These are phyloP conservation scores for Muschampia plurimacula DNA, from an alignment of 2,888 invertebrate species.

Conservation along the genomic window DNA sequence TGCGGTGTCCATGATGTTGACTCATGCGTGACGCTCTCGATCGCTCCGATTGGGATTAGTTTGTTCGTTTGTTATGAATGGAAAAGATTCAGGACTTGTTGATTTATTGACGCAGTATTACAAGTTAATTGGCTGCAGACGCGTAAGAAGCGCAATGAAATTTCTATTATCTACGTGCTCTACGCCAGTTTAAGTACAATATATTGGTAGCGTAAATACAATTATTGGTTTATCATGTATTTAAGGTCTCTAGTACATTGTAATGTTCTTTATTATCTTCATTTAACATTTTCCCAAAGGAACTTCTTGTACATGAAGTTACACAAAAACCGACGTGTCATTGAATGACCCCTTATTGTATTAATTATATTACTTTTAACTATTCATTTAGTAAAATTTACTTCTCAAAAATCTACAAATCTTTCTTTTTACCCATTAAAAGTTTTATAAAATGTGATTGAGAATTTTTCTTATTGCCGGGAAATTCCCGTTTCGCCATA, in stretches of 20 bases:
- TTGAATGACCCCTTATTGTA: neutral
- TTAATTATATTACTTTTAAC: too few species aligned
- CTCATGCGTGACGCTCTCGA: slow-evolving; percentile 83
- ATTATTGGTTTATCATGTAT: slow-evolving; percentile 19
- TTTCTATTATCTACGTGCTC: slow-evolving; percentile 33
- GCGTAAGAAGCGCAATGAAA: slow-evolving; percentile 28
- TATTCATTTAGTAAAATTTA: neutral
- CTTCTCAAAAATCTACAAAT: neutral
- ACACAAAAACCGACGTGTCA: slow-evolving; percentile 1
- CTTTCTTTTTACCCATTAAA: neutral
- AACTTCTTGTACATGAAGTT: neutral
- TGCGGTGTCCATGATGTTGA: slow-evolving; percentile 81
- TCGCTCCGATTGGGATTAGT: slow-evolving; percentile 75
- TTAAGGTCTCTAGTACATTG: neutral
- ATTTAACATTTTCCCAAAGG: neutral
- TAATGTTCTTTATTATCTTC: slow-evolving; percentile 10
- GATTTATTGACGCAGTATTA: slow-evolving; percentile 28
- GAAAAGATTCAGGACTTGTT: slow-evolving; percentile 36
- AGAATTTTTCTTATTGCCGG: slow-evolving; percentile 8
- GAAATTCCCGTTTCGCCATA: slow-evolving; percentile 30
- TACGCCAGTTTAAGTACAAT: neutral
- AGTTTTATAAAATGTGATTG: neutral
- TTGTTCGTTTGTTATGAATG: slow-evolving; percentile 53
- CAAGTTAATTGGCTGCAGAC: slow-evolving; percentile 35
- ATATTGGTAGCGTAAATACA: slow-evolving; percentile 19